phyloP scores from a whole-genome alignment of 2,113 vertebrate genomes.

The Halichoeres trimaculatus region DNA sequence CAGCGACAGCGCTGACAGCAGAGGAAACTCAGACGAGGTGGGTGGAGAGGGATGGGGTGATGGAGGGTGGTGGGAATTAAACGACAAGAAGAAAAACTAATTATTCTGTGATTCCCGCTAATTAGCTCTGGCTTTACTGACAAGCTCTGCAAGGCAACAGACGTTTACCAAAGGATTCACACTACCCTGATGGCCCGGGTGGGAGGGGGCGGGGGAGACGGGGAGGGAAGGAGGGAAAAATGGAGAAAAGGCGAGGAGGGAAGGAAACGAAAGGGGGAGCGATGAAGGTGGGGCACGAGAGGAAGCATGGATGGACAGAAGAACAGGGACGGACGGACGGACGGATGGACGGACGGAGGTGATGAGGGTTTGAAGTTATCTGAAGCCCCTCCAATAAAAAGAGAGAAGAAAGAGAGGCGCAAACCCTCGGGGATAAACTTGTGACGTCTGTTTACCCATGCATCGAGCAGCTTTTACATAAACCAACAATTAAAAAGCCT shows the following conservation, averaged over 20 bases:
- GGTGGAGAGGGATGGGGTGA: conserved; percentile 46
- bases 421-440: conserved; percentile 37
- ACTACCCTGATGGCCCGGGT: conserved; percentile 59
- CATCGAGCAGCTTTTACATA: conserved; percentile 65
- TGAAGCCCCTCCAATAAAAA: conserved; percentile 56
- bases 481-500: conserved; percentile 74
- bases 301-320: neutral
- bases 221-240: neutral
- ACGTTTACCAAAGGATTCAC: conserved; percentile 70
- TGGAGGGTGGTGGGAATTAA: conserved; percentile 68
- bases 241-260: neutral
- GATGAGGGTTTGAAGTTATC: conserved; percentile 54
- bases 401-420: conserved; percentile 35
- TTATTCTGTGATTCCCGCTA: conserved; percentile 81
- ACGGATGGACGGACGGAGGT: conserved; percentile 21
- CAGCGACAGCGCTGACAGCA: conserved; percentile 39
- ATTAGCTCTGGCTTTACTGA: conserved; percentile 79
- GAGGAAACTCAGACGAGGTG: conserved; percentile 4
- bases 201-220: conserved; percentile 41
- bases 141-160: conserved; percentile 74
- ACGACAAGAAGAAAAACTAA: conserved; percentile 80
- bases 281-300: conserved; percentile 6
- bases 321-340: neutral
- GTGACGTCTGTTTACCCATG: conserved; percentile 65
- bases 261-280: conserved; percentile 15